Evolutionary conservation across 1,140 invertebrate species (phyloP), one percentile per base, ranked within the genome.

Genomic region (Drosophila micromelanica): DNA sequence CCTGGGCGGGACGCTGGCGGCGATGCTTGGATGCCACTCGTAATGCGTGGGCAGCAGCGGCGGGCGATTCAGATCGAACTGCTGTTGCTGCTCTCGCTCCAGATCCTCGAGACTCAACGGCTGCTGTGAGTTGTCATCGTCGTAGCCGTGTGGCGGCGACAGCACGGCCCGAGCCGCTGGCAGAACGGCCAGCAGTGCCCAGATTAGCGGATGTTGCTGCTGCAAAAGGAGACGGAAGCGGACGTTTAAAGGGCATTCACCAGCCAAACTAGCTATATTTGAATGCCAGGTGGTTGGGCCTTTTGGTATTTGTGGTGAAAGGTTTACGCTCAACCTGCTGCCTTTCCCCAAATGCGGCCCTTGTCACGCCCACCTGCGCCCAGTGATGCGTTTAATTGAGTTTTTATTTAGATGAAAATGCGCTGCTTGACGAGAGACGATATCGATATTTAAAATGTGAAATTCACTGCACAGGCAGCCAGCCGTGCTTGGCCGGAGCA

Each of bases 321-420:
- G 81, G 81, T 64, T 71, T 67, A 57, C 48, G 54, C 27, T 60
- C 30, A 30, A 43, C 5, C 52, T 52, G 57, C 40, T 75, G 73
- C 67, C 78, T 86, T 87, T 86, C 82, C 62, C 62, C 32, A 57
- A 37, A 52, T 30, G 43, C 35, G 30, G 42, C 3, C 42, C 17
- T 13, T 20, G 56, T 70, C 84, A 82, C 79, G 78, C 82, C 82
- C 61, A 63, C 45, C 3, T 52, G 74, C 61, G 65, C 38, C 46
- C 73, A 78, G 60, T 89, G 78, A 82, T 87, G 82, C 84, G 79
- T 76, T 87, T 76, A 82, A 87, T 87, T 89, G 72, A 52, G 79
- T 76, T 72, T 75, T 73, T 61, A 75, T 68, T 43, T 73, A 8
- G 45, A 59, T 46, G 12, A 13, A 54, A 56, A 56, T 61, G 42